These are phyloP conservation scores for Gobionotothen gibberifrons DNA, from an alignment of 2,797 vertebrate genomes.

Conservation along the genomic window DNA sequence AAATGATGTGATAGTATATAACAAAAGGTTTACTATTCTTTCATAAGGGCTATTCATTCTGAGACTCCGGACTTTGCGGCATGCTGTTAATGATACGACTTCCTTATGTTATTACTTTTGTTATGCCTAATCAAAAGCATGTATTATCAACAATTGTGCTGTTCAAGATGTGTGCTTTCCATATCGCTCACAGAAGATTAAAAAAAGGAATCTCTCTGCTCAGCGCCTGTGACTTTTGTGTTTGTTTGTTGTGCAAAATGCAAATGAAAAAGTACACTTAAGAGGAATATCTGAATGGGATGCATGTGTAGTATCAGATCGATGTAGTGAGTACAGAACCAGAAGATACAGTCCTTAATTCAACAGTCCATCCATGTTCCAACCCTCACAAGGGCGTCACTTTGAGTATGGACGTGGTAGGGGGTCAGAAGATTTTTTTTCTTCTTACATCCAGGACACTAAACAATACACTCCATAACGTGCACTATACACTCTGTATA, in stretches of 20 bases:
- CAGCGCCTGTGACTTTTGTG: not conserved
- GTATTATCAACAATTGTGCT: not conserved
- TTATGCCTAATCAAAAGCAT: slow-evolving; percentile 4
- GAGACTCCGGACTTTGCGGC: slow-evolving; percentile 3
- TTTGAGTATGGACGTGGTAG: too few species aligned
- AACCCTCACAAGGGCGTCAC: too few species aligned
- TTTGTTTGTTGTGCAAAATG: not conserved
- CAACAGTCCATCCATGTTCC: too few species aligned
- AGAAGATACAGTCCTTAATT: too few species aligned
- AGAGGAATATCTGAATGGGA: too few species aligned
- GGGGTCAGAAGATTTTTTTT: too few species aligned
- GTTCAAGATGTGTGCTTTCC: not conserved
- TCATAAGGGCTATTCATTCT: slow-evolving; percentile 9
- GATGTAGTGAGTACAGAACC: too few species aligned
- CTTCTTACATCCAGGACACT: too few species aligned
- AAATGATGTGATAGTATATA: slow-evolving; percentile 30
- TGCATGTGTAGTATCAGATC: too few species aligned
- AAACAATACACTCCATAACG: too few species aligned
- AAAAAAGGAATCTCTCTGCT: not conserved
- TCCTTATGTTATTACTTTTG: slow-evolving; percentile 14
- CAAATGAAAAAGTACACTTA: not conserved
- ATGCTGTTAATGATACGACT: not conserved
- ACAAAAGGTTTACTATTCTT: slow-evolving; percentile 30
- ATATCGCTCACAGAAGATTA: not conserved
- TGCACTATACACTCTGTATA: too few species aligned